phyloP scores from a whole-genome alignment of 2,113 vertebrate genomes.

The Mandrillus leucophaeus region DNA sequence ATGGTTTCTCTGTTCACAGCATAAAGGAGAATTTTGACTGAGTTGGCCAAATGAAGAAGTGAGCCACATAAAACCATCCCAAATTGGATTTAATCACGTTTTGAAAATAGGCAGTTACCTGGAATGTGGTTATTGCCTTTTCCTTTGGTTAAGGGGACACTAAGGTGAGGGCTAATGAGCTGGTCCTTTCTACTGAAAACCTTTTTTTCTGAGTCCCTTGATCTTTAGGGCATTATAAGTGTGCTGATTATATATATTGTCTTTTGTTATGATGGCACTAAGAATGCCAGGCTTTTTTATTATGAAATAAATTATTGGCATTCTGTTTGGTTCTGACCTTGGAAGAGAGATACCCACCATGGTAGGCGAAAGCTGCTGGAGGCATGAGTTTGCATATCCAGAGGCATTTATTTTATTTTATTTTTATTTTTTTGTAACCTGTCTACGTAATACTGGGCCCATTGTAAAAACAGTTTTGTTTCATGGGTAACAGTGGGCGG shows the following conservation, averaged over 20 bases:
- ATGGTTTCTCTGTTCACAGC: background rate
- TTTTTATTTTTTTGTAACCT: accelerated
- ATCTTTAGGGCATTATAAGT: background rate
- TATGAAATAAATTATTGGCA: background rate
- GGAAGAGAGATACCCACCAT: background rate
- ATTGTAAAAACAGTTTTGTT: background rate
- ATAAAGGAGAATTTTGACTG: background rate
- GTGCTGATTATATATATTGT: background rate
- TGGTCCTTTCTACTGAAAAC: background rate
- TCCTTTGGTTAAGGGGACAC: background rate
- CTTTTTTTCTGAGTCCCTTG: background rate
- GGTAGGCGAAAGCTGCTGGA: background rate
- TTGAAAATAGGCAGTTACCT: background rate
- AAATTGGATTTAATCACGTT: background rate
- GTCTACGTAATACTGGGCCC: background rate
- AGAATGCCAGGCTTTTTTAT: background rate
- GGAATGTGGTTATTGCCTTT: background rate
- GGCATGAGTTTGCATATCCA: background rate
- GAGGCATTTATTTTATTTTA: accelerated
- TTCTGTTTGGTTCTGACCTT: background rate
- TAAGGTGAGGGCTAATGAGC: background rate
- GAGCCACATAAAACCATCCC: background rate
- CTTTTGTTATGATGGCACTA: background rate
- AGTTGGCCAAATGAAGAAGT: background rate
- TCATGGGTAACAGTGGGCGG: background rate